Percentiles rank a stretch among this genome's conserved stretches.
phyloP scores from a whole-genome alignment of 2,888 invertebrate genomes.

The Metalampra italica region DNA sequence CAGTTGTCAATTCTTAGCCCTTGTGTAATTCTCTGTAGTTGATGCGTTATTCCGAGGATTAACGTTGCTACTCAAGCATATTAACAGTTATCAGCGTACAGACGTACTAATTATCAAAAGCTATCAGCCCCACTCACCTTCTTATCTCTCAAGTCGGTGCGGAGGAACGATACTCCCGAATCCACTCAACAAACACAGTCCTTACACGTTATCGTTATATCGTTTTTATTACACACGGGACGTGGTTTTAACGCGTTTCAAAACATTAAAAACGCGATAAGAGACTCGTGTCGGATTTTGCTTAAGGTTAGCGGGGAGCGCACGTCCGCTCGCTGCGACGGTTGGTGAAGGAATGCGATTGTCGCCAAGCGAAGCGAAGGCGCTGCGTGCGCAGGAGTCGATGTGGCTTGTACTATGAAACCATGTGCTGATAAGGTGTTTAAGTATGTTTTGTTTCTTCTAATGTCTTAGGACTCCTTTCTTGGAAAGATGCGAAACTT shows the following conservation, averaged over 20 bases:
- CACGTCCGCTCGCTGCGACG: constrained; percentile 42
- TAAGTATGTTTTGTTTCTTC: too few species aligned
- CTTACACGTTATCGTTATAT: constrained; percentile 33
- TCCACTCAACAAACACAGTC: constrained; percentile 59
- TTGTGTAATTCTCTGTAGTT: too few species aligned
- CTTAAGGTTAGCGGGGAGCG: constrained; percentile 4
- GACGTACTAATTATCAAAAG: constrained; percentile 67
- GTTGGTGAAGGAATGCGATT: constrained; percentile 50
- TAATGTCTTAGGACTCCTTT: neutral
- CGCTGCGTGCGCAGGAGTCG: constrained; percentile 45
- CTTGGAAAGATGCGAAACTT: too few species aligned
- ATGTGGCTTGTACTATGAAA: constrained; percentile 22
- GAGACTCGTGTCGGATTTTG: constrained; percentile 23
- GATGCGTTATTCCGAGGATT: neutral
- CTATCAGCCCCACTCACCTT: constrained; percentile 68
- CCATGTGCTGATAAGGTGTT: constrained; percentile 7
- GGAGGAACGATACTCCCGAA: constrained; percentile 59
- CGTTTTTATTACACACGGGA: constrained; percentile 41
- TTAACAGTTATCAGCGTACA: constrained; percentile 10
- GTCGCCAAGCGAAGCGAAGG: constrained; percentile 20
- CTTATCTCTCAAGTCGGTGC: constrained; percentile 66
- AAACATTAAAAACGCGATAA: constrained; percentile 34
- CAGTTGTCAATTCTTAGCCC: too few species aligned
- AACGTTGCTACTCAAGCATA: neutral
- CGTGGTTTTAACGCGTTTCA: constrained; percentile 13